Evolutionary conservation across 2,888 invertebrate species (phyloP).

Genomic region (Silvanus unidentatus): DNA sequence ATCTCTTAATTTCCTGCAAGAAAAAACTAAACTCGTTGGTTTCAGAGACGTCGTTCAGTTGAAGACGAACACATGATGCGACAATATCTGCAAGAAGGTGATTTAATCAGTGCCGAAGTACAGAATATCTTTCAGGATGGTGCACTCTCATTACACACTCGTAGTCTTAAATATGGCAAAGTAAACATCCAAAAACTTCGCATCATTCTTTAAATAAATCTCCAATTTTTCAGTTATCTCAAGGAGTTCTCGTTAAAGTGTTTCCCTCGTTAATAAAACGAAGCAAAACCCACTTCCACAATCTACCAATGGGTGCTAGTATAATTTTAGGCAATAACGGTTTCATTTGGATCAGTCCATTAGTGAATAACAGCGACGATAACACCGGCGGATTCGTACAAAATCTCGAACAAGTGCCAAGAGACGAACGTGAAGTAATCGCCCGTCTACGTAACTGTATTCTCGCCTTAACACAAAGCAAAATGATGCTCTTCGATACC

Average conservation of each 20-base stretch:
- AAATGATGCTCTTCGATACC: slow-evolving; percentile 87
- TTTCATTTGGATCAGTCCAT: slow-evolving; percentile 87
- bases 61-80: slow-evolving; percentile 99
- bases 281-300: slow-evolving; percentile 94
- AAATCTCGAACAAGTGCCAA: slow-evolving; percentile 65
- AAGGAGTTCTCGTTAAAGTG: slow-evolving; percentile 85
- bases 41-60: slow-evolving; percentile 75
- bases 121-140: slow-evolving; percentile 91
- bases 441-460: slow-evolving; percentile 86
- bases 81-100: slow-evolving; percentile 87
- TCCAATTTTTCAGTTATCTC: slow-evolving; percentile 63
- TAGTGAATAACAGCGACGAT: slow-evolving; percentile 56
- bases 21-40: neutral
- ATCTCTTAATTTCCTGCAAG: neutral
- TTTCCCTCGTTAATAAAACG: slow-evolving; percentile 87
- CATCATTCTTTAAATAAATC: neutral
- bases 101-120: slow-evolving; percentile 96
- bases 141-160: slow-evolving; percentile 85
- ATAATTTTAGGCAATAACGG: slow-evolving; percentile 96
- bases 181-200: slow-evolving; percentile 44
- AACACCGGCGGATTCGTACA: slow-evolving; percentile 71
- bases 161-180: slow-evolving; percentile 96
- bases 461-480: slow-evolving; percentile 74
- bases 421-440: slow-evolving; percentile 76
- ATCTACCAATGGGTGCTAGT: slow-evolving; percentile 83